These are phyloP conservation scores for Hexactinellida sp. DNA, from an alignment of 37 sponge, comb jelly and placozoan species.

Conservation along the genomic window DNA sequence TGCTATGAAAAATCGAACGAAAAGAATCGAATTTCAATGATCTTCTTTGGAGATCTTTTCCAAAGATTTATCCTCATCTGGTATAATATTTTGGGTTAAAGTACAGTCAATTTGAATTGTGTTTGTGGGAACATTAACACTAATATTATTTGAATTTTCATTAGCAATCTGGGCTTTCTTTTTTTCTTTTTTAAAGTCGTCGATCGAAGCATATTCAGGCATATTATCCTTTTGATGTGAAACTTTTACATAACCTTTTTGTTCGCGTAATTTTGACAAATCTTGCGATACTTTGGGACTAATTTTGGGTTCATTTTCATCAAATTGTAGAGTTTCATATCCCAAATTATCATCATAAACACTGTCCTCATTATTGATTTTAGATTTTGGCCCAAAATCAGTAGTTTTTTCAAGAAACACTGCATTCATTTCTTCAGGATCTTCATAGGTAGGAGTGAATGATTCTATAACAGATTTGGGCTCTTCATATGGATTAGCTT, in stretches of 20 bases:
- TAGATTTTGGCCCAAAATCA: not conserved
- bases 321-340: not conserved
- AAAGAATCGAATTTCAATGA: no score
- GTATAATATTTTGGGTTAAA: no score
- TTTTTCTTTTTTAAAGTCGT: not conserved
- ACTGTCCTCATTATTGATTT: not conserved
- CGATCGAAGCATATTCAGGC: not conserved
- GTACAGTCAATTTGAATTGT: no score
- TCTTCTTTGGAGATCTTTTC: no score
- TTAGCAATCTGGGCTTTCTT: not conserved
- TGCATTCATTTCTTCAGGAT: not conserved
- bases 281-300: not conserved
- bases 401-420: not conserved
- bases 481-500: not conserved
- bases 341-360: not conserved
- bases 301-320: not conserved
- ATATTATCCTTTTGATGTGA: constrained; percentile 14
- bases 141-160: not conserved
- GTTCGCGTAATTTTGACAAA: not conserved
- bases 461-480: not conserved
- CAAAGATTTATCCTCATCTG: no score
- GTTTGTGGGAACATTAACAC: no score
- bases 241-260: constrained; percentile 2
- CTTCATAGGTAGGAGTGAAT: not conserved
- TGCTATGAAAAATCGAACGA: no score